Evolutionary conservation across 1,140 invertebrate genomes (phyloP).

Genomic region (Chionoecetes opilio): DNA sequence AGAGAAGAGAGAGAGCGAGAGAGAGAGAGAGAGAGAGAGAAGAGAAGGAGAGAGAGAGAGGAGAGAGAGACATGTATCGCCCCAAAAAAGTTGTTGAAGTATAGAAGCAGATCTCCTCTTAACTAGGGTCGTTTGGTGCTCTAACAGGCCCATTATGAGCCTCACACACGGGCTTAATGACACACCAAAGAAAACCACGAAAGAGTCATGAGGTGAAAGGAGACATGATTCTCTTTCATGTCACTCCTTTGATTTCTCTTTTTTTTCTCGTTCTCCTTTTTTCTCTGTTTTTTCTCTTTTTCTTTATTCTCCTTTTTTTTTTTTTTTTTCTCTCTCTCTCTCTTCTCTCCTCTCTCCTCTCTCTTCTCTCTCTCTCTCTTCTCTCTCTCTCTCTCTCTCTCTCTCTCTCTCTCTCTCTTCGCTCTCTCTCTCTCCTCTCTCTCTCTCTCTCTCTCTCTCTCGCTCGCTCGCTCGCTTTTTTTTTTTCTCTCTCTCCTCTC

Average conservation of each 20-base stretch:
- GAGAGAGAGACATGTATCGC: too few species aligned
- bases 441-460: too few species aligned
- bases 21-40: conserved; percentile 6
- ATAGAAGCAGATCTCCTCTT: too few species aligned
- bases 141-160: not conserved
- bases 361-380: not conserved
- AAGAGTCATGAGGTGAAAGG: not conserved
- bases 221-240: not conserved
- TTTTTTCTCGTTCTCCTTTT: not conserved
- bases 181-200: not conserved
- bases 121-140: not conserved
- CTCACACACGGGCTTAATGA: not conserved
- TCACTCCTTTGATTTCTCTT: not conserved
- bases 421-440: too few species aligned
- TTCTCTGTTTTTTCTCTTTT: too few species aligned
- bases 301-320: not conserved
- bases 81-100: too few species aligned
- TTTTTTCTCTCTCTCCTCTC: too few species aligned
- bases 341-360: not conserved
- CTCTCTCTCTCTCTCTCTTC: not conserved
- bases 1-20: not conserved
- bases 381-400: not conserved
- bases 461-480: too few species aligned
- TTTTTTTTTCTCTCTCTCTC: not conserved
- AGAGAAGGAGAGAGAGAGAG: not conserved